Conservation (phyloP, 2,888 invertebrate species). For the Leptopterna dolabrata region DNA sequence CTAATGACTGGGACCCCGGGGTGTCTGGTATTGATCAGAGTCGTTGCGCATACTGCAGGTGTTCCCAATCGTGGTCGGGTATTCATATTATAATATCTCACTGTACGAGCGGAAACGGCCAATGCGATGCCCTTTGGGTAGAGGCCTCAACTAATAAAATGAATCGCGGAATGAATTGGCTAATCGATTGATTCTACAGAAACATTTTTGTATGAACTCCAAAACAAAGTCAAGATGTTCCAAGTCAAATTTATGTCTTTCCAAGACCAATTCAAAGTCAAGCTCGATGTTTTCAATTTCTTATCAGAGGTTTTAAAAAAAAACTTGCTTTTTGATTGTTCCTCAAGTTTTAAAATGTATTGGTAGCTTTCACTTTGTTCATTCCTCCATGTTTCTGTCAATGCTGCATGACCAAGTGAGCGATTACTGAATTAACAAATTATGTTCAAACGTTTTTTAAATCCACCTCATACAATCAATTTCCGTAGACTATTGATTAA, state of each 20-base stretch:
- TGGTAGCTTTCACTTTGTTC: too few species aligned
- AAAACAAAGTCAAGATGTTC: neutral
- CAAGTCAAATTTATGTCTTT: neutral
- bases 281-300: too few species aligned
- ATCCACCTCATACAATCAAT: too few species aligned
- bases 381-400: too few species aligned
- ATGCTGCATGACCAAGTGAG: too few species aligned
- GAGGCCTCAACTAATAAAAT: neutral
- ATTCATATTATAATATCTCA: neutral
- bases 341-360: too few species aligned
- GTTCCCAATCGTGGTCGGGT: constrained; percentile 16
- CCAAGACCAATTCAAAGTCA: too few species aligned
- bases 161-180: neutral
- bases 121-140: neutral
- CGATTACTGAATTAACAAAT: too few species aligned
- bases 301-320: too few species aligned
- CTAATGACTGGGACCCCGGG: constrained; percentile 29
- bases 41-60: constrained; percentile 27
- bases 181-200: neutral
- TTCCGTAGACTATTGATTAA: too few species aligned
- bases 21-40: constrained; percentile 10
- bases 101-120: neutral
- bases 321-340: too few species aligned
- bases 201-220: neutral
- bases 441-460: too few species aligned